Evolutionary conservation across 2,113 vertebrate genomes (phyloP).

Genomic region (Xiphophorus hellerii): DNA sequence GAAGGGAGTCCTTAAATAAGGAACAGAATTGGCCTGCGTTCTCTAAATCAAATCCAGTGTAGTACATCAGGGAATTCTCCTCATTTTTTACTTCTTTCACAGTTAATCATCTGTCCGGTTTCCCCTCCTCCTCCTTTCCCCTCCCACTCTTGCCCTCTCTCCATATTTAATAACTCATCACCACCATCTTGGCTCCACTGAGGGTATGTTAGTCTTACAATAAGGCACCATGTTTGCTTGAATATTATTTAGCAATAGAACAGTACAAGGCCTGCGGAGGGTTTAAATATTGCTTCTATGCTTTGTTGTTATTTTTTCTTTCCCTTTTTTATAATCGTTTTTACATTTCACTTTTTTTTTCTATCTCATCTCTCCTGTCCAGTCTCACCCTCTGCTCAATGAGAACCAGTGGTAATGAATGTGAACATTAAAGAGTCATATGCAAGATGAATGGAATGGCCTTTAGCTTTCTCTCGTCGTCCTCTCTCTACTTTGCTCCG

Average conservation of each 20-base stretch:
- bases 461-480: conserved; percentile 70
- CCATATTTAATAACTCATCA: conserved; percentile 79
- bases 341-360: not conserved
- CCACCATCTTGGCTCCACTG: conserved; percentile 69
- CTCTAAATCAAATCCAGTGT: conserved; percentile 75
- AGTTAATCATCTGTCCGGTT: conserved; percentile 75
- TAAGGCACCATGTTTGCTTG: conserved; percentile 71
- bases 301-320: conserved; percentile 21
- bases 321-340: conserved; percentile 17
- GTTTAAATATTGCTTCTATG: conserved; percentile 33
- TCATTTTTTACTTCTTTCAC: conserved; percentile 76
- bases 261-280: conserved; percentile 30
- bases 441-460: conserved; percentile 81
- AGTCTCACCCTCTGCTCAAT: conserved; percentile 43
- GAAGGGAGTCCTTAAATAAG: conserved; percentile 63
- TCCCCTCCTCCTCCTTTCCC: conserved; percentile 55
- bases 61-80: conserved; percentile 68
- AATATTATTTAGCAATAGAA: conserved; percentile 68
- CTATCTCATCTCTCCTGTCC: conserved; percentile 37
- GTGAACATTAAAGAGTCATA: conserved; percentile 81
- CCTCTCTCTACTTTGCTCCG: conserved; percentile 41
- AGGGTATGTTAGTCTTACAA: conserved; percentile 66
- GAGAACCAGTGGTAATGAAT: conserved; percentile 78
- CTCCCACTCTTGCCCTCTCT: conserved; percentile 63
- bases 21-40: conserved; percentile 66